Percentiles rank a stretch among this genome's conserved stretches.
Conservation (phyloP, 2,113 vertebrate species). For the Isichthys henryi region DNA sequence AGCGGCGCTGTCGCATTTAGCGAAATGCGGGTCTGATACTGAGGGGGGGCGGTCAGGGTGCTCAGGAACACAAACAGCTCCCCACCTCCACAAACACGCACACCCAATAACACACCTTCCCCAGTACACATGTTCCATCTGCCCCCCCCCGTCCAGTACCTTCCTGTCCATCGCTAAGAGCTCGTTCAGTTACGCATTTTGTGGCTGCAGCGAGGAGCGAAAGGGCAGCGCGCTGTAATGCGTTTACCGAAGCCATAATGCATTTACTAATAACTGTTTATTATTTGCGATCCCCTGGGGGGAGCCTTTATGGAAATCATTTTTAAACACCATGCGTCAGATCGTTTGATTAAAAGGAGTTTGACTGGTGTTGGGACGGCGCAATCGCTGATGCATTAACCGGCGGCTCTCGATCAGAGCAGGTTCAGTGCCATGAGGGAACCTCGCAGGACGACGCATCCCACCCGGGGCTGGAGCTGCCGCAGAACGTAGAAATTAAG, state of each 20-base stretch:
- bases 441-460: not conserved
- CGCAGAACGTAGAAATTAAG: not conserved
- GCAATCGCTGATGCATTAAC: not conserved
- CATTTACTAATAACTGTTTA: conserved; percentile 66
- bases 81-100: conserved; percentile 8
- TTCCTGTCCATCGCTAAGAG: not conserved
- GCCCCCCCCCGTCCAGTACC: not conserved
- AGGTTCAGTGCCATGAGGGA: not conserved
- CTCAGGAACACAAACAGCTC: not conserved
- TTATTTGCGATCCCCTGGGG: conserved; percentile 59
- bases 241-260: conserved; percentile 56
- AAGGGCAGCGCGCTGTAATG: conserved; percentile 56
- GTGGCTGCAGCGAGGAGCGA: conserved; percentile 44
- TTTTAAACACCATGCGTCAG: conserved; percentile 21
- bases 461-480: not conserved
- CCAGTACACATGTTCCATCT: not conserved
- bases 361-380: not conserved
- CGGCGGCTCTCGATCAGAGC: not conserved
- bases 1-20: conserved; percentile 35
- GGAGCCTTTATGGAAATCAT: conserved; percentile 58
- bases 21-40: conserved; percentile 15
- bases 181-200: not conserved
- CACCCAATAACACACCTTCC: not conserved
- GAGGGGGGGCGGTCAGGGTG: conserved; percentile 29
- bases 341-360: conserved; percentile 9